Evolutionary conservation across 2,888 invertebrate species (phyloP), one percentile per base, ranked within the genome.

Genomic region (Conus canariensis): DNA sequence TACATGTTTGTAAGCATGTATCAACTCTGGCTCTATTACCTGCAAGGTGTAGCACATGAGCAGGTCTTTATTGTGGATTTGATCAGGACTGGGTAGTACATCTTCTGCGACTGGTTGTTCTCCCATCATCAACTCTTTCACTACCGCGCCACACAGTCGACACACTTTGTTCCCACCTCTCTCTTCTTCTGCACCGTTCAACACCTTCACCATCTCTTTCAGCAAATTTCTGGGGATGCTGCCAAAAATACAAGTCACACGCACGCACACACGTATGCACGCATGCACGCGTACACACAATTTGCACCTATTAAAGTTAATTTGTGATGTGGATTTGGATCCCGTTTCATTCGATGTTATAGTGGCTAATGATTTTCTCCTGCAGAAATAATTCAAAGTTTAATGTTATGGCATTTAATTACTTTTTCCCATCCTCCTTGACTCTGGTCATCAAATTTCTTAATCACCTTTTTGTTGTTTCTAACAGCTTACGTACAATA

Each of bases 61-160:
- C 83, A 91, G 90, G 60, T 91, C 92, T 56, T 90, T 91, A 22
- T 90, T 80, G 22, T 87, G 90, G 19, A 89, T 87, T 70, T 88
- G 83, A 22, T 74, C 86, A 22, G 83, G 45, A 5, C 64, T 67
- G 30, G 88, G 88, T 16, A 88, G 86, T 19, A 90, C 87, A 25
- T 90, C 90, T 25, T 88, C 82, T 8, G 91, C 90, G 8, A 91
- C 80, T 22, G 92, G 91, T 22, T 91, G 92, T 59, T 91, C 91
- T 7, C 93, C 87, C 14, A 93, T 93, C 22, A 94, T 91, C n/a
- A 94, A 88, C 87, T 94, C 95, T 45, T 92, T 92, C 19, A 95
- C 80, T 30, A 95, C 94, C 74, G 93, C 92, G 83, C 93, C 91
- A 91, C 94, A 94, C 14, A 95, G 88, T n/a, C 93, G 58, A 90